These are phyloP conservation scores for Oryzias melastigma DNA, from an alignment of 2,113 vertebrate species.

Conservation along the genomic window DNA sequence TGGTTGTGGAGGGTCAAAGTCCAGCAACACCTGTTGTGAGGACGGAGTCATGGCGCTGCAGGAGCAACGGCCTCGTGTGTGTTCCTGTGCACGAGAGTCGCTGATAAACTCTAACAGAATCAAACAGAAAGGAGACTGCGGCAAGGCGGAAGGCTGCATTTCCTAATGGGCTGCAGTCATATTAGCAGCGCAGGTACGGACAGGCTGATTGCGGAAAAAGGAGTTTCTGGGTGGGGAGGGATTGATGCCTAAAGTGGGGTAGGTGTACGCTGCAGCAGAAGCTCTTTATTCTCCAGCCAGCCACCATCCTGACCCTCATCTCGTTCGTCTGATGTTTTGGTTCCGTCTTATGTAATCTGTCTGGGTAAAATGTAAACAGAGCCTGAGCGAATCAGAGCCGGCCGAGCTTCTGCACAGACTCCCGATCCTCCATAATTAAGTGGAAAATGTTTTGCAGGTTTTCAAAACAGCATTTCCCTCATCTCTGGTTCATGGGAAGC, in stretches of 20 bases:
- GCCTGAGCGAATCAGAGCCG: constrained; percentile 20
- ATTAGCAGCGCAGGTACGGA: constrained; percentile 57
- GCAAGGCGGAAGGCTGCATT: constrained; percentile 22
- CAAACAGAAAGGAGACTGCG: background rate
- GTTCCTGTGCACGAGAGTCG: background rate
- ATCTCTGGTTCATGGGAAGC: background rate
- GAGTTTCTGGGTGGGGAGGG: constrained; percentile 14
- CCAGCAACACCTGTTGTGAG: constrained; percentile 17
- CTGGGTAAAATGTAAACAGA: constrained; percentile 57
- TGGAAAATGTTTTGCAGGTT: constrained; percentile 25
- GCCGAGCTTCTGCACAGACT: constrained; percentile 31
- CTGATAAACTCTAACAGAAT: background rate
- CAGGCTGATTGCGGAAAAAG: constrained; percentile 37
- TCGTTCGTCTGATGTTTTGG: constrained; percentile 44
- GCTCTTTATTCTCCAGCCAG: constrained; percentile 32
- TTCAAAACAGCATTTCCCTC: background rate
- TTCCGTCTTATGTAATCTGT: constrained; percentile 65
- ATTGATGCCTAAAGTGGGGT: constrained; percentile 3
- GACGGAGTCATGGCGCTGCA: constrained; percentile 1
- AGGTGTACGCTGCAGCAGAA: constrained; percentile 24
- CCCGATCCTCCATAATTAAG: constrained; percentile 34
- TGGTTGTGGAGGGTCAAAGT: constrained; percentile 40
- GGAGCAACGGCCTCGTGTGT: background rate
- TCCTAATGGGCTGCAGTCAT: constrained; percentile 57
- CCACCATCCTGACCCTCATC: constrained; percentile 33